A percentile compares a stretch with the other conserved stretches of the same genome.
These are phyloP conservation scores for Ascaphus truei DNA, from an alignment of 2,113 vertebrate species.

Conservation along the genomic window DNA sequence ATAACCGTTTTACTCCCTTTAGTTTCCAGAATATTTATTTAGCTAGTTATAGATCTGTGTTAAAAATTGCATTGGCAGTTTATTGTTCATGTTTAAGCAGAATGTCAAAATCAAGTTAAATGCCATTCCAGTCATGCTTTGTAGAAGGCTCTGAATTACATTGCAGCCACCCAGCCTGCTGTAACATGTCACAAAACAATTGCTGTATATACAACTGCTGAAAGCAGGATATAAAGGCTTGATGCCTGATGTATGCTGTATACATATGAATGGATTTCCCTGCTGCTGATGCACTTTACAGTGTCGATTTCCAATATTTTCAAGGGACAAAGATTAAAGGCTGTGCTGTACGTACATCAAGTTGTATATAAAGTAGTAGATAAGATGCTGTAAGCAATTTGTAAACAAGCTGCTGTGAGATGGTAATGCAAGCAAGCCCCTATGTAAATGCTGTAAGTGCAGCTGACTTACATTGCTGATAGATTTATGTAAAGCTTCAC, in stretches of 20 bases:
- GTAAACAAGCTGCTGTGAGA: conserved; percentile 13
- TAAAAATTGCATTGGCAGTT: too few species aligned
- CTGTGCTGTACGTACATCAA: conserved; percentile 49
- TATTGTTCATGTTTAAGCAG: not conserved
- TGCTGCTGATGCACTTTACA: conserved; percentile 25
- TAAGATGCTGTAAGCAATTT: conserved; percentile 8
- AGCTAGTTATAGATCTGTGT: too few species aligned
- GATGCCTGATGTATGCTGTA: conserved; percentile 39
- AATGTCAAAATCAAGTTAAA: not conserved
- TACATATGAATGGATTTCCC: conserved; percentile 41
- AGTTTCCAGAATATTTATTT: too few species aligned
- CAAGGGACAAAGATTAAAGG: conserved; percentile 49
- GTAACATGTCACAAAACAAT: conserved; percentile 40
- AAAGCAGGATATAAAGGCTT: not conserved
- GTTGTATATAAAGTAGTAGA: not conserved
- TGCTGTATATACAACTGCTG: conserved; percentile 35
- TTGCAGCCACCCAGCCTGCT: conserved; percentile 46
- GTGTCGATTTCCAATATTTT: conserved; percentile 18
- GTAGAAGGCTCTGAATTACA: conserved; percentile 45
- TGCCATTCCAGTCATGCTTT: conserved; percentile 44
- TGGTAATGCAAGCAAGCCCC: conserved; percentile 65
- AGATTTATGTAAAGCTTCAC: conserved; percentile 85
- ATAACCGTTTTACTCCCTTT: too few species aligned
- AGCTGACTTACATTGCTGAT: conserved; percentile 82
- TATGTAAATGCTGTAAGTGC: conserved; percentile 59